Evolutionary conservation across 2,888 invertebrate genomes (phyloP).

Genomic region (Chrysomela aeneicollis): DNA sequence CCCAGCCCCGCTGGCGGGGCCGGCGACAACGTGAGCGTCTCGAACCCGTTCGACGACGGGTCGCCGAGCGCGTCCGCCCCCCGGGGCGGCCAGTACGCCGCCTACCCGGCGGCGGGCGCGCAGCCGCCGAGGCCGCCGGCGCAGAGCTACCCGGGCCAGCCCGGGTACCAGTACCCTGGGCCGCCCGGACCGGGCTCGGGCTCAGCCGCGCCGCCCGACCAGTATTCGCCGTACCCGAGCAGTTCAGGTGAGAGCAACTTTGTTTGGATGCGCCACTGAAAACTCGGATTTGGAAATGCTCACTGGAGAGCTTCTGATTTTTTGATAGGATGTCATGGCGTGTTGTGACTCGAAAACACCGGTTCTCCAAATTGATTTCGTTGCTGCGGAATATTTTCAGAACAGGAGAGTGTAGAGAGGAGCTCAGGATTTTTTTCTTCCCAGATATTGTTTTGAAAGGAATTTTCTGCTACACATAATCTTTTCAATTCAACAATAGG

Average conservation of each 20-base stretch:
- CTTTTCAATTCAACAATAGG: background rate
- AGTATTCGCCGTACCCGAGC: conserved; percentile 67
- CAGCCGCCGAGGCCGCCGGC: conserved; percentile 59
- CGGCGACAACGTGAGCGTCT: conserved; percentile 82
- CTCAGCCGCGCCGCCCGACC: conserved; percentile 60
- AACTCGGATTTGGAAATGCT: background rate
- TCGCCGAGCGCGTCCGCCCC: conserved; percentile 63
- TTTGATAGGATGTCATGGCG: too few species aligned
- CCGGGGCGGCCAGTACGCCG: conserved; percentile 59
- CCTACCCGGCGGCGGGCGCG: conserved; percentile 59
- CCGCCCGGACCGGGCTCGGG: conserved; percentile 49
- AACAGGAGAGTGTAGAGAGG: background rate
- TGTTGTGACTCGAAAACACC: too few species aligned
- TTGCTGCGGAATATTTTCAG: background rate
- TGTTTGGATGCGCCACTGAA: too few species aligned
- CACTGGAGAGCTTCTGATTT: too few species aligned
- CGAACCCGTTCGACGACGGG: conserved; percentile 86
- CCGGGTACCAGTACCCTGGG: conserved; percentile 70
- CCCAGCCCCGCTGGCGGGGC: conserved; percentile 62
- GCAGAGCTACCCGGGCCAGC: conserved; percentile 64
- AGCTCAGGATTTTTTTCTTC: background rate
- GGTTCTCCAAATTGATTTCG: too few species aligned
- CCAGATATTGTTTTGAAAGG: background rate
- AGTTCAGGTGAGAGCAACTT: conserved; percentile 50
- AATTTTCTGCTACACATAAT: background rate